A percentile compares a stretch with the other conserved stretches of the same genome.
Evolutionary conservation across 2,113 vertebrate species (phyloP).

Genomic region (Colinus virginianus): DNA sequence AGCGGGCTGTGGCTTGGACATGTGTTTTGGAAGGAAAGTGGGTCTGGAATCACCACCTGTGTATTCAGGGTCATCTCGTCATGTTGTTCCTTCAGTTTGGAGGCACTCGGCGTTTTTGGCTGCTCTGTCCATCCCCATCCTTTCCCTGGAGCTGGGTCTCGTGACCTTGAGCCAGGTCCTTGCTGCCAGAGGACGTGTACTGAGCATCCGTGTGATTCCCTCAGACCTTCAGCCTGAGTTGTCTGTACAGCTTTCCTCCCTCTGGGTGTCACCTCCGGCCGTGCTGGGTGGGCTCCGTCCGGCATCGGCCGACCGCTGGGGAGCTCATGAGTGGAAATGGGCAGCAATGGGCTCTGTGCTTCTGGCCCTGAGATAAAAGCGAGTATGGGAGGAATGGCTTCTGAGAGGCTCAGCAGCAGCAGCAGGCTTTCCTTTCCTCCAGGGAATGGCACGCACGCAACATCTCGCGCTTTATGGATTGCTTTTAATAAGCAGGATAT

Average conservation of each 20-base stretch:
- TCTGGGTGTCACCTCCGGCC: background rate
- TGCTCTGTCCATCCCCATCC: background rate
- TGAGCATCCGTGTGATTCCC: background rate
- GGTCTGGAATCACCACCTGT: background rate
- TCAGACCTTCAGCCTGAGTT: background rate
- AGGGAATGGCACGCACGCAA: conserved; percentile 13
- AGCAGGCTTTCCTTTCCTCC: conserved; percentile 24
- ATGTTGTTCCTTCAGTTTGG: background rate
- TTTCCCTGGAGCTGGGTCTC: background rate
- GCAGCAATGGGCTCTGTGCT: background rate
- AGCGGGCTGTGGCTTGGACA: accelerated
- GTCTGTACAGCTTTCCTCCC: background rate
- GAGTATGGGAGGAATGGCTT: conserved; percentile 6
- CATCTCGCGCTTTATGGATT: background rate
- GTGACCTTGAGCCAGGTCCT: background rate
- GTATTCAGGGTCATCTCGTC: background rate
- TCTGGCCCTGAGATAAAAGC: background rate
- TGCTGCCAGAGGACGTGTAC: background rate
- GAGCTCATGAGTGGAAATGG: accelerated
- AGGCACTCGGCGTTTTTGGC: background rate
- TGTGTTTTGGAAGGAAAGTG: background rate
- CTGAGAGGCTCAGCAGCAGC: conserved; percentile 56
- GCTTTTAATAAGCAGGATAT: conserved; percentile 41
- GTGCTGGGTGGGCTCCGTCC: background rate
- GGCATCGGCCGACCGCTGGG: no score